Evolutionary conservation across 2,113 vertebrate genomes (phyloP).

Genomic region (Tylochromis polylepis): DNA sequence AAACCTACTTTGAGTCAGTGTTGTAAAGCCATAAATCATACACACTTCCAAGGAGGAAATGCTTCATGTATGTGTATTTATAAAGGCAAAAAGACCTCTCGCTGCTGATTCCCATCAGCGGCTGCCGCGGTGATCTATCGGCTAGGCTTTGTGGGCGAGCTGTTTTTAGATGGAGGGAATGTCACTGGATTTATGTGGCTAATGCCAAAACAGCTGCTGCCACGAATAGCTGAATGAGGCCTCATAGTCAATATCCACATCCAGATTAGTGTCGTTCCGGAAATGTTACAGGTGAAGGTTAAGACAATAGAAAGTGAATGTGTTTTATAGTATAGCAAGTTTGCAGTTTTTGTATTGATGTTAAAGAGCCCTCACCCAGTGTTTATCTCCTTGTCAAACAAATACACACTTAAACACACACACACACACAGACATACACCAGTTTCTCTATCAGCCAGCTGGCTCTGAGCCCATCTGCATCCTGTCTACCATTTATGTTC

Average conservation of each 20-base stretch:
- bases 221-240: slow-evolving; percentile 45
- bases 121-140: slow-evolving; percentile 38
- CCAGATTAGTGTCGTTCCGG: slow-evolving; percentile 22
- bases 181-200: slow-evolving; percentile 52
- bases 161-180: slow-evolving; percentile 57
- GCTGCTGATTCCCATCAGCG: slow-evolving; percentile 24
- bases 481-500: slow-evolving; percentile 32
- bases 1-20: background rate
- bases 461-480: slow-evolving; percentile 30
- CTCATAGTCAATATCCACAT: slow-evolving; percentile 14
- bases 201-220: slow-evolving; percentile 61
- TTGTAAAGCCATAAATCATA: background rate
- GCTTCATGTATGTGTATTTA: background rate
- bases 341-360: background rate
- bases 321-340: background rate
- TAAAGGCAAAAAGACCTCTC: background rate
- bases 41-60: background rate
- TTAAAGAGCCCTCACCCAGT: background rate
- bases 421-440: background rate
- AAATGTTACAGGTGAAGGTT: slow-evolving; percentile 27
- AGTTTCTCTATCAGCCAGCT: slow-evolving; percentile 18
- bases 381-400: background rate
- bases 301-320: slow-evolving; percentile 12
- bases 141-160: slow-evolving; percentile 39
- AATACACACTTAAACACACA: background rate